A percentile compares a stretch with the other conserved stretches of the same genome.
Conservation (phyloP, 2,888 invertebrate species). For the Dasysyrphus albostriatus region DNA sequence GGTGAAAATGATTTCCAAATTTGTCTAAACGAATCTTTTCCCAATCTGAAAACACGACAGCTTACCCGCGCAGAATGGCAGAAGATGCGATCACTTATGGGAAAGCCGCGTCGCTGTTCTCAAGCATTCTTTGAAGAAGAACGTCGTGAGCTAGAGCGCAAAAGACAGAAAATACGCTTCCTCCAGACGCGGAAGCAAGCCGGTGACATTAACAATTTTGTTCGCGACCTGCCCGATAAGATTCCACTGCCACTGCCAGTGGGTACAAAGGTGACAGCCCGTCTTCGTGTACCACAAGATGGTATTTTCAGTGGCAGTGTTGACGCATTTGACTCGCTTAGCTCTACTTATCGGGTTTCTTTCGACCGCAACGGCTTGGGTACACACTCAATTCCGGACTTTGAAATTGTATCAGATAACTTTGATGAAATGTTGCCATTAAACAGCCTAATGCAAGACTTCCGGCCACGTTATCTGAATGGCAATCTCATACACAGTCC, state of each 20-base stretch:
- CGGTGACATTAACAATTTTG: constrained; percentile 88
- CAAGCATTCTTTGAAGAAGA: constrained; percentile 98
- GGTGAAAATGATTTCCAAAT: constrained; percentile 98
- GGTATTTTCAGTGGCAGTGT: constrained; percentile 97
- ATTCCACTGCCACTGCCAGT: constrained; percentile 97
- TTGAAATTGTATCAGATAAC: constrained; percentile 97
- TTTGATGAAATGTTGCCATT: constrained; percentile 95
- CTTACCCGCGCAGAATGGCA: constrained; percentile 97
- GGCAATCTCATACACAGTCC: constrained; percentile 84
- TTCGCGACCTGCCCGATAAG: constrained; percentile 96
- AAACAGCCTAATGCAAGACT: constrained; percentile 92
- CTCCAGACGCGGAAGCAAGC: constrained; percentile 94
- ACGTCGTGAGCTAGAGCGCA: constrained; percentile 93
- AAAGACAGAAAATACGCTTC: constrained; percentile 95
- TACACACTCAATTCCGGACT: constrained; percentile 98
- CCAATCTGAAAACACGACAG: constrained; percentile 93
- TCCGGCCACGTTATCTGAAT: constrained; percentile 88
- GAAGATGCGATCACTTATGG: constrained; percentile 97
- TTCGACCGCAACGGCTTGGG: constrained; percentile 97
- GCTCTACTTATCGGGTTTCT: constrained; percentile 96
- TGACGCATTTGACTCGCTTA: constrained; percentile 97
- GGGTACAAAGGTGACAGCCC: constrained; percentile 94
- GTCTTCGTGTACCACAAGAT: constrained; percentile 96
- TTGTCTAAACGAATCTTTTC: constrained; percentile 96
- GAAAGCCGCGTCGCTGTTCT: constrained; percentile 97